Base-by-base conservation (phyloP, 2,888 invertebrate species). In the Cephus runcator region DNA sequence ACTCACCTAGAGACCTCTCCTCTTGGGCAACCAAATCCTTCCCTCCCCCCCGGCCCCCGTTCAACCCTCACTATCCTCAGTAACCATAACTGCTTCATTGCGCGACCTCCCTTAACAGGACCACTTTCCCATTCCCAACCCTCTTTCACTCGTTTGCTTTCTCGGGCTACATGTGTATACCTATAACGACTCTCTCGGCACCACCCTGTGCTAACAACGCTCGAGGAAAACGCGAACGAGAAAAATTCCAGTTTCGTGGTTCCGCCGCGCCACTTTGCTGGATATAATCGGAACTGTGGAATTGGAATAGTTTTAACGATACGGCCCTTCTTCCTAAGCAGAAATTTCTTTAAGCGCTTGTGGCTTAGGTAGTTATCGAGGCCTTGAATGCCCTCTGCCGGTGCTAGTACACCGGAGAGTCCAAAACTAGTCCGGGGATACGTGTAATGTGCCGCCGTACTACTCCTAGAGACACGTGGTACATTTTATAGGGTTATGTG, bases 1-100 rank as follows among this genome's bases (percentile, higher is more conserved):
- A 40, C 76, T 79, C 56, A 76, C 76, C 80, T 81, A 76, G 75
- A 71, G 74, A 76, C 80, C 80, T 75, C 75, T 78, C 74, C 76
- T 78, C 56, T 9, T 23, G 23, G 23, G 56, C 56, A 56, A 23
- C 56, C 56, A 56, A 56, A 56, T 15, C 77, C 71, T 71, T 69
- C 73, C 73, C 73, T 79, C 34, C 75, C 69, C 76, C 31, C 1
- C 75, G 76, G 69, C 3, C 69, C 76, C 33, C 69, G 75, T 71
- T 31, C 78, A 69, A 79, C 78, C 82, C 79, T 76, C 81, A 73
- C 81, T 79, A 75, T 75, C 79, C 77, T 78, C 79, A 81, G 75
- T 79, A 81, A 82, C 81, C 80, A 81, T 83, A 83, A 83, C 83
- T 80, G 82, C 84, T 85, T 84, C 85, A 83, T 83, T 78, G 79